phyloP scores from a whole-genome alignment of 2,888 invertebrate genomes.

The Diloba caeruleocephala region DNA sequence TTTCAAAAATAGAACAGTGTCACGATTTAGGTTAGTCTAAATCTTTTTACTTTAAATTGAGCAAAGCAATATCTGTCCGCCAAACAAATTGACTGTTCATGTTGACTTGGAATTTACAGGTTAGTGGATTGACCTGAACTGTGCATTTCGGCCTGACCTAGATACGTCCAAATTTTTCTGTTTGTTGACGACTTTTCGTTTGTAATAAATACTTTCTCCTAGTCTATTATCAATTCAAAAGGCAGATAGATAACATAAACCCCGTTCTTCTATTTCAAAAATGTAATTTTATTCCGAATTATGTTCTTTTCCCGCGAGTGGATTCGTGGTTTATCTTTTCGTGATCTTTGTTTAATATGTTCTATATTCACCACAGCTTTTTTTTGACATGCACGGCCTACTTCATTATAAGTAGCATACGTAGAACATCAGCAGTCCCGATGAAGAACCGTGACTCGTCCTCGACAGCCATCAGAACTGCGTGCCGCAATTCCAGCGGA shows the following conservation, averaged over 20 bases:
- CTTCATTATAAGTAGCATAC: no score
- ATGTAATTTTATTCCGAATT: constrained; percentile 5
- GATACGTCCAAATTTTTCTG: constrained; percentile 41
- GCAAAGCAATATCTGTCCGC: constrained; percentile 33
- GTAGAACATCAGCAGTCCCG: no score
- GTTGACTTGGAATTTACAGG: constrained; percentile 42
- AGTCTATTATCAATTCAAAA: constrained; percentile 10
- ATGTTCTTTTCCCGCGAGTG: no score
- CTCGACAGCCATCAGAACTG: no score
- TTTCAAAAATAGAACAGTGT: neutral
- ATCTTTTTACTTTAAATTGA: constrained; percentile 9
- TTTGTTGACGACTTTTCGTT: constrained; percentile 36
- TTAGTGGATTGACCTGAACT: constrained; percentile 57
- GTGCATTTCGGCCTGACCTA: constrained; percentile 60
- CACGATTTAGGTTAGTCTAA: constrained; percentile 17
- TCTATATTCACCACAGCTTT: no score
- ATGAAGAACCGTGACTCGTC: no score
- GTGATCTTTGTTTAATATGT: no score
- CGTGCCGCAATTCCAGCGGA: no score
- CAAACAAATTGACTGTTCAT: constrained; percentile 44
- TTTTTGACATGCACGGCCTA: no score
- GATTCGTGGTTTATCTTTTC: no score
- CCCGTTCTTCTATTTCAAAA: constrained; percentile 7
- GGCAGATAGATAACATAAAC: constrained; percentile 1
- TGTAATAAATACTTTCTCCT: constrained; percentile 29